Base-by-base conservation (phyloP, 2,113 vertebrate species). In the Gopherus evgoodei region DNA sequence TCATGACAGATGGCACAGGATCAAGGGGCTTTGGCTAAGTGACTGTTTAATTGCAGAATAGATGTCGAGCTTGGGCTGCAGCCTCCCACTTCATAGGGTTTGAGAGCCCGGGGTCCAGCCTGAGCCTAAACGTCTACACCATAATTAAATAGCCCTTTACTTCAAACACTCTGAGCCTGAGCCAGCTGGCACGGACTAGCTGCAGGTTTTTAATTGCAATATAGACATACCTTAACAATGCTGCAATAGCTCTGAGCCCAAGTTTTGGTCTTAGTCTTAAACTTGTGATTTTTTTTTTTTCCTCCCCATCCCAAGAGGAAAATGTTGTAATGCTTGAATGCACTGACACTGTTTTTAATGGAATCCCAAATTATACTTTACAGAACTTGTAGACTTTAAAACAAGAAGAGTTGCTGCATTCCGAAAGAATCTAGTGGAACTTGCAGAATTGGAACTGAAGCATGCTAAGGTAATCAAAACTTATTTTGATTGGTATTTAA, bases 401-500 rank as follows among this genome's bases (percentile, higher is more conserved):
- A 99, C 99, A 81, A 98, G 99, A 98, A 99, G 99, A 99, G 99
- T 99, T 97, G 98, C 99, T 80, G 99, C 99, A 2, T 99, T 99
- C 98, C 98, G 99, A 97, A 99, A 99, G 98, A 99, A 99, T 98
- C 98, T 99, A 98, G 99, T 99, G 98, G 99, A 99, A 98, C 98
- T 99, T 96, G 99, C 99, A 56, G 99, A 99, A 98, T 98, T 99
- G 98, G 99, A 99, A 98, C 98, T 99, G 86, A 99, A 99, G 98
- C 99, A 99, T 94, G 99, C 99, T 90, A 99, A 99, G 99, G 99
- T 99, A 98, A 90, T 87, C 62, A 19, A 78, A 79, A 52, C 78
- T 35, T 2, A 69, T 92, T 95, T 81, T 84, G 81, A 35, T 25
- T 56, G 91, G 1, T 72, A 44, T 91, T 92, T 94, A 72, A 85